Evolutionary conservation across 2,888 invertebrate genomes (phyloP), one percentile per base, ranked within the genome.

Genomic region (Proisotoma minuta): DNA sequence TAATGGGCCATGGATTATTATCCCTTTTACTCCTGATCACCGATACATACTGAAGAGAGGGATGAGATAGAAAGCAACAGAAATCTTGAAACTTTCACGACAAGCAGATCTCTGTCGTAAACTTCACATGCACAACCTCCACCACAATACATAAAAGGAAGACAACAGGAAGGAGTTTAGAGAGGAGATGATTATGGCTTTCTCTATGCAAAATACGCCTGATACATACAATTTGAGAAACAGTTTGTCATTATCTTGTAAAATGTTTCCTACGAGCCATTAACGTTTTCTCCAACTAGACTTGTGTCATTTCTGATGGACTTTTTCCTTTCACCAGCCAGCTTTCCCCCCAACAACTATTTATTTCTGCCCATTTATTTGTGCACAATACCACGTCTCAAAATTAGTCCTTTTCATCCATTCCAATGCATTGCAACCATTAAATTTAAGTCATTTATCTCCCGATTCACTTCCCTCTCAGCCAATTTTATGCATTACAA

Each of bases 251-350:
- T 68, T 70, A 68, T 62, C 61, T 61, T 62, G 61, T 68, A 70
- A 56, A 56, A 70, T 70, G 65, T 63, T 70, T 62, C 63, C 65
- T 66, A 66, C 70, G 65, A 68, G 52, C 70, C 70, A 70, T 70
- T 70, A 66, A 62, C 68, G 66, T 67, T 66, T 43, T 20, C n/a
- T 69, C 66, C 60, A 63, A 63, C 66, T 62, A 51, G 59, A 66
- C 59, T 63, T n/a, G n/a, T n/a, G n/a, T n/a, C 15, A 43, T 43
- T 43, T 20, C 18, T 67, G 65, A 70, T 70, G 65, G 66, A 64
- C 63, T 65, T 62, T 61, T 62, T 57, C 49, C 12, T 27, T 51
- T 27, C 43, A 48, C 34, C 53, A 53, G 24, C 57, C 54, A 60
- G 56, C 65, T 52, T 54, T 62, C 57, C 54, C 59, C 60, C 23